Evolutionary conservation across 2,113 vertebrate species (phyloP), one percentile per base, ranked within the genome.

Genomic region (Pseudolaguvia tuberculata): DNA sequence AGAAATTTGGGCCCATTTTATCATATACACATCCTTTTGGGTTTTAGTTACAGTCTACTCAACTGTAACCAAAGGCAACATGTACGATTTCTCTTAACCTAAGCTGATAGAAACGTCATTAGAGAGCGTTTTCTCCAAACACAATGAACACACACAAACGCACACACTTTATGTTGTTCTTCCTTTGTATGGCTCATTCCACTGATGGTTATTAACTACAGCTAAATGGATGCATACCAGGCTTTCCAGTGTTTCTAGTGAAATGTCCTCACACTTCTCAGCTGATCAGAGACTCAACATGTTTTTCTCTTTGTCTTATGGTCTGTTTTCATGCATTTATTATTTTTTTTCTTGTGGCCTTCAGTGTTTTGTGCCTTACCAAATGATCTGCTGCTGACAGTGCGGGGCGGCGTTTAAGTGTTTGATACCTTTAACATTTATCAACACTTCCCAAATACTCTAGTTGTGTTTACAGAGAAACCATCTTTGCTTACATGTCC

Each of bases 401-500:
- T n/a, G n/a, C n/a, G n/a, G n/a, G n/a, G n/a, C n/a, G n/a, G n/a
- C n/a, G n/a, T n/a, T 70, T 56, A 29, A 74, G 21, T 35, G 21
- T 35, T 23, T 39, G 14, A 23, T 10, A 39, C 39, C 61, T 68
- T 68, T 35, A 57, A 61, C 9, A 5, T 42, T 2, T 14, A 51
- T 53, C 14, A 25, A 45, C 59, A 62, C 73, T 75, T 63, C 75
- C 61, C 84, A 74, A 89, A 82, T 87, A 86, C 85, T 85, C 89
- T 93, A 92, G 93, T 86, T 92, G 95, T 95, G 95, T 96, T 88
- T 96, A 96, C 94, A 96, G 95, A 97, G 94, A 95, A 96, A 92
- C 94, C 91, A 91, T 91, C 92, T 91, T 81, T 88, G 94, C 96
- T 97, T 96, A 96, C 94, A 90, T 78, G 87, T 90, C 86, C 3